These are phyloP conservation scores for Decapterus maruadsi DNA, from an alignment of 2,797 vertebrate species.

Conservation along the genomic window DNA sequence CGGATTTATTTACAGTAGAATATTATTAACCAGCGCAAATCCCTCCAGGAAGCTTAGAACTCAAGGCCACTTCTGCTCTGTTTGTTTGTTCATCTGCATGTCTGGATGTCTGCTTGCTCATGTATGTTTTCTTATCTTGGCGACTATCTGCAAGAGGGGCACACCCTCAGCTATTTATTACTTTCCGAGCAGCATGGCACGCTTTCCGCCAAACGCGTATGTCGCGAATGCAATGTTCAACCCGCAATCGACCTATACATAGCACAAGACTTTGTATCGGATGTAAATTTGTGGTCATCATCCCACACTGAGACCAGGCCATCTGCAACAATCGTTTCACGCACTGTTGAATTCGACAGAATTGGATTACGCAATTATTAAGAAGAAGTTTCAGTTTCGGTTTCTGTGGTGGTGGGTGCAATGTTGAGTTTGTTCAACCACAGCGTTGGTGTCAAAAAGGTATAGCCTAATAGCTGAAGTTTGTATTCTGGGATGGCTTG, in stretches of 20 bases:
- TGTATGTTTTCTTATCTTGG: constrained; percentile 61
- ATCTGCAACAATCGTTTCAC: constrained; percentile 4
- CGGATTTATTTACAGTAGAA: constrained; percentile 12
- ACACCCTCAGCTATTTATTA: constrained; percentile 71
- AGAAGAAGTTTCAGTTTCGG: constrained; percentile 17
- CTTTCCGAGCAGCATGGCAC: constrained; percentile 19
- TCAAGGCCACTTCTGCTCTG: constrained; percentile 17
- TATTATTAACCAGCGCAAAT: constrained; percentile 9
- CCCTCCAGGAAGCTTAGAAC: constrained; percentile 17
- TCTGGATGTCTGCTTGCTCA: constrained; percentile 39
- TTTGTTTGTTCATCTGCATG: constrained; percentile 49
- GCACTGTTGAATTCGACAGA: neutral
- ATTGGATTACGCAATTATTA: neutral
- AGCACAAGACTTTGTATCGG: neutral
- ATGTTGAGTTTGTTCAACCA: neutral
- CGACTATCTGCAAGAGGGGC: constrained; percentile 57
- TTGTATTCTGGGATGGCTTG: neutral
- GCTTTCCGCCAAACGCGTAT: constrained; percentile 3
- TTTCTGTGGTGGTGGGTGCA: neutral
- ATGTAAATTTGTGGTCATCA: neutral
- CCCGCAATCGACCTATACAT: neutral
- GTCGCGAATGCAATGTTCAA: constrained; percentile 9
- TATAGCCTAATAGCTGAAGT: neutral
- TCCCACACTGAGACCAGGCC: neutral
- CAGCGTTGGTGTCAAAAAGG: neutral